Conservation (phyloP, 2,888 invertebrate genomes). For the Drosophila ustulata region DNA sequence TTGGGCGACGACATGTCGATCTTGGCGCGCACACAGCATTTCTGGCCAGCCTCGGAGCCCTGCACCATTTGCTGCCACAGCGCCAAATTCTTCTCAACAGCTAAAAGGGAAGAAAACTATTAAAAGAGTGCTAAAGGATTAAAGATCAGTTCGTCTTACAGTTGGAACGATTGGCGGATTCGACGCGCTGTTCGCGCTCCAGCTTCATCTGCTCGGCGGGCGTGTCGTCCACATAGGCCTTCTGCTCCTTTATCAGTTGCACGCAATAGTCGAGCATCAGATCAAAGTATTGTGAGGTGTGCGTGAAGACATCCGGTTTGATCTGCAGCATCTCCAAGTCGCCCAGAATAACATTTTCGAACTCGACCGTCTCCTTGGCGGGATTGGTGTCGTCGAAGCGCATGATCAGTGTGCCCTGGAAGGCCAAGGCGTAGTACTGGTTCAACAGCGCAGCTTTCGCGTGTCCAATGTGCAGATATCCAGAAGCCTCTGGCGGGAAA, state of each 20-base stretch:
- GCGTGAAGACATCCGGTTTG: constrained; percentile 96
- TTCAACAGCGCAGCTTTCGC: constrained; percentile 99
- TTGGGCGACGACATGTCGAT: constrained; percentile 98
- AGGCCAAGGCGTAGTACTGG: constrained; percentile 97
- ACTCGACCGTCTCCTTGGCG: constrained; percentile 98
- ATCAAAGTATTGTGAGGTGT: constrained; percentile 99
- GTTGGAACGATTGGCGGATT: constrained; percentile 94
- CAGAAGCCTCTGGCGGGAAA: constrained; percentile 99
- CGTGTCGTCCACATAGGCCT: constrained; percentile 98
- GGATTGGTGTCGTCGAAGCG: constrained; percentile 99
- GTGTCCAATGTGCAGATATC: constrained; percentile 98
- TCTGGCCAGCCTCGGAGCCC: constrained; percentile 91
- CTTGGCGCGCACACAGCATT: constrained; percentile 98
- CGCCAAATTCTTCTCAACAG: constrained; percentile 92
- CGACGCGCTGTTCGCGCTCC: constrained; percentile 94
- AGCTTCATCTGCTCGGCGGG: constrained; percentile 97
- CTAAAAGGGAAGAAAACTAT: constrained; percentile 84
- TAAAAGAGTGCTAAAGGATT: background rate
- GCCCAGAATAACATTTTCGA: constrained; percentile 98
- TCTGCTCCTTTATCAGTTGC: constrained; percentile 93
- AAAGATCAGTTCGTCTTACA: constrained; percentile 86
- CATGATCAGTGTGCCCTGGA: constrained; percentile 98
- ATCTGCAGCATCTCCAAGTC: constrained; percentile 96
- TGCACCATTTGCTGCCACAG: constrained; percentile 98
- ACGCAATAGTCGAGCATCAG: constrained; percentile 95